Conservation (phyloP, 2,113 vertebrate genomes). For the Chloroceryle aenea region DNA sequence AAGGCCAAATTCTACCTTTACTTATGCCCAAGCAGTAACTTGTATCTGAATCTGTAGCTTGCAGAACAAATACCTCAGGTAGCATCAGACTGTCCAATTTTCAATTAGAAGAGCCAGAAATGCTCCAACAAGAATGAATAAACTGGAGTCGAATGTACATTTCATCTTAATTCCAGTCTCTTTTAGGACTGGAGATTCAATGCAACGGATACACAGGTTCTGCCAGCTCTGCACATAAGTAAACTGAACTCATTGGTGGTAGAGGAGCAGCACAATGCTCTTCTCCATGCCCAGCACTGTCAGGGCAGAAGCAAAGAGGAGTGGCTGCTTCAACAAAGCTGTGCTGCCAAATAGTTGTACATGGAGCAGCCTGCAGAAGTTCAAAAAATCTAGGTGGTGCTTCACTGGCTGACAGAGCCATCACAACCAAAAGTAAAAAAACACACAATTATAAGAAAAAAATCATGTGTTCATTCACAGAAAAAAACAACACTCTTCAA, state of each 20-base stretch:
- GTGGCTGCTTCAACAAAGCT: slow-evolving; percentile 1
- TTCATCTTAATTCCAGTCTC: not conserved
- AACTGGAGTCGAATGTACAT: not conserved
- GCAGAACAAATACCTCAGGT: not conserved
- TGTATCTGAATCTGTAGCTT: not conserved
- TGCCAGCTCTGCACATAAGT: slow-evolving; percentile 13
- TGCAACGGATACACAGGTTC: not conserved
- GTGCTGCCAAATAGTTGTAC: slow-evolving; percentile 20
- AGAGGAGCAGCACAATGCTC: not conserved
- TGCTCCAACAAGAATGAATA: not conserved
- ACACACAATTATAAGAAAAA: not conserved
- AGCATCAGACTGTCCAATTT: not conserved
- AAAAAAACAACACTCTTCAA: not conserved
- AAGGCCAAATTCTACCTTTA: not conserved
- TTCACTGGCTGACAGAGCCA: not conserved
- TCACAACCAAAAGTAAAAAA: not conserved
- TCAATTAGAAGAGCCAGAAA: not conserved
- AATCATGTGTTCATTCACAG: not conserved
- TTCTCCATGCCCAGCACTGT: not conserved
- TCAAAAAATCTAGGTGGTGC: slow-evolving; percentile 22
- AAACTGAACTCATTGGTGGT: not conserved
- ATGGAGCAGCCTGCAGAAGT: not conserved
- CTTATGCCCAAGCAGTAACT: not conserved
- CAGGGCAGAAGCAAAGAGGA: not conserved
- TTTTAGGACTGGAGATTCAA: not conserved